Conservation (phyloP, 2,888 invertebrate species). For the Hemicrepidius hirtus region DNA sequence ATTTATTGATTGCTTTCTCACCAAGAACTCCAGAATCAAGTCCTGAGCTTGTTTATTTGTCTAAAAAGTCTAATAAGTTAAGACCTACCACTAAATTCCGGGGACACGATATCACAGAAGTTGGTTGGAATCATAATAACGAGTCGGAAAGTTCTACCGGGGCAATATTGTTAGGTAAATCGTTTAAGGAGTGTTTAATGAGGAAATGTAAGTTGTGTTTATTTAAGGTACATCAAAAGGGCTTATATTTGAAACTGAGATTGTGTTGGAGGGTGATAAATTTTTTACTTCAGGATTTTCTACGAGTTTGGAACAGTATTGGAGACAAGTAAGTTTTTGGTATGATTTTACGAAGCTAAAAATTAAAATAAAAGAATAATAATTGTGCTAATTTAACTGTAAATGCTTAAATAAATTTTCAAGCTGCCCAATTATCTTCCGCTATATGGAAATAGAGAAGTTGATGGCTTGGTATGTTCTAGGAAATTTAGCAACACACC, state of each 20-base stretch:
- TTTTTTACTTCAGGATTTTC: constrained; percentile 84
- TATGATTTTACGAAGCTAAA: not conserved
- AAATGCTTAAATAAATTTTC: constrained; percentile 62
- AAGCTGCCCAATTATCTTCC: constrained; percentile 87
- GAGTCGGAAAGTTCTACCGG: constrained; percentile 83
- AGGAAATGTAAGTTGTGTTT: too few relatives aligned
- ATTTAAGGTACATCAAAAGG: constrained; percentile 92
- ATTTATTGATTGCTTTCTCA: constrained; percentile 85
- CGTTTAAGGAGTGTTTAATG: too few relatives aligned
- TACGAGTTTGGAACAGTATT: constrained; percentile 84
- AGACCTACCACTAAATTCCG: constrained; percentile 80
- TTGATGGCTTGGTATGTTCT: constrained; percentile 82
- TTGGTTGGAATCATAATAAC: constrained; percentile 90
- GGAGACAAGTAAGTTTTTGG: constrained; percentile 68
- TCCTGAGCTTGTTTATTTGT: constrained; percentile 88
- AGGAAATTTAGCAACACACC: not conserved
- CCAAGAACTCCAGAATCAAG: constrained; percentile 75
- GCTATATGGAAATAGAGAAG: constrained; percentile 82
- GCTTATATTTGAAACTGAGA: constrained; percentile 91
- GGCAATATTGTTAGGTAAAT: constrained; percentile 81
- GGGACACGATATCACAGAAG: constrained; percentile 90
- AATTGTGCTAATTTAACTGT: too few relatives aligned
- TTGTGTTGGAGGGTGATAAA: constrained; percentile 87
- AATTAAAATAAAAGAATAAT: not conserved
- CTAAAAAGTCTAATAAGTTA: constrained; percentile 84